Percentiles rank a stretch among this genome's conserved stretches.
Conservation (phyloP, 1,140 invertebrate genomes). For the Gonatopus flavifemur region DNA sequence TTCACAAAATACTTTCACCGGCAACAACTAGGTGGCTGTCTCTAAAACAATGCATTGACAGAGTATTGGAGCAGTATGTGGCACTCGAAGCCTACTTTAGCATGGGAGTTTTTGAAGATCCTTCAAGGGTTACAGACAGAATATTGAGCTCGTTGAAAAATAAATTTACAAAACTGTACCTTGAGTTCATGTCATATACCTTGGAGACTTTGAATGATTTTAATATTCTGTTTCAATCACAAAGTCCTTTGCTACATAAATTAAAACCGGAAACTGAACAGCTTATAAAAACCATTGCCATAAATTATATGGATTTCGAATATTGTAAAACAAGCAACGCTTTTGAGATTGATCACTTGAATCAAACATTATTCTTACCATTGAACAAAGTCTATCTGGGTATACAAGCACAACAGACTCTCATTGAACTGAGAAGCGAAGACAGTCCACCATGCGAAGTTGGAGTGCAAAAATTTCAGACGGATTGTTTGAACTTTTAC, state of each 20-base stretch:
- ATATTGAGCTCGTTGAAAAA: slow-evolving; percentile 42
- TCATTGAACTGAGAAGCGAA: slow-evolving; percentile 8
- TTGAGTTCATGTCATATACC: slow-evolving; percentile 40
- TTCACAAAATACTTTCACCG: slow-evolving; percentile 42
- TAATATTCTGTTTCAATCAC: too few species aligned
- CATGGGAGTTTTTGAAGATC: slow-evolving; percentile 35
- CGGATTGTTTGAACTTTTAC: slow-evolving; percentile 4
- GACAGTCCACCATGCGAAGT: too few species aligned
- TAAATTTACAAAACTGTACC: slow-evolving; percentile 31
- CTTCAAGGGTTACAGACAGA: slow-evolving; percentile 38
- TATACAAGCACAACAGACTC: background rate
- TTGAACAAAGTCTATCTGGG: slow-evolving; percentile 11
- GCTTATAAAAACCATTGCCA: slow-evolving; percentile 20
- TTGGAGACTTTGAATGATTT: slow-evolving; percentile 35
- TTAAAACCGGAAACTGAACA: too few species aligned
- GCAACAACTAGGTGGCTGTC: slow-evolving; percentile 45
- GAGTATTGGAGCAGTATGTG: slow-evolving; percentile 43
- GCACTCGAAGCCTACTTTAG: slow-evolving; percentile 45
- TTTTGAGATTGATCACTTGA: background rate
- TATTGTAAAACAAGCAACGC: slow-evolving; percentile 19
- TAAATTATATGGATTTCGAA: slow-evolving; percentile 19
- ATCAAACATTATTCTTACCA: slow-evolving; percentile 1
- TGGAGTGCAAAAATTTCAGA: slow-evolving; percentile 6
- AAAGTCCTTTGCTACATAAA: too few species aligned
- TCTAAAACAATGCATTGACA: slow-evolving; percentile 39